These are phyloP conservation scores for Hydractinia symbiolongicarpus DNA, from an alignment of 30 jellyfish, hydroid and myxozoan genomes.

Conservation along the genomic window DNA sequence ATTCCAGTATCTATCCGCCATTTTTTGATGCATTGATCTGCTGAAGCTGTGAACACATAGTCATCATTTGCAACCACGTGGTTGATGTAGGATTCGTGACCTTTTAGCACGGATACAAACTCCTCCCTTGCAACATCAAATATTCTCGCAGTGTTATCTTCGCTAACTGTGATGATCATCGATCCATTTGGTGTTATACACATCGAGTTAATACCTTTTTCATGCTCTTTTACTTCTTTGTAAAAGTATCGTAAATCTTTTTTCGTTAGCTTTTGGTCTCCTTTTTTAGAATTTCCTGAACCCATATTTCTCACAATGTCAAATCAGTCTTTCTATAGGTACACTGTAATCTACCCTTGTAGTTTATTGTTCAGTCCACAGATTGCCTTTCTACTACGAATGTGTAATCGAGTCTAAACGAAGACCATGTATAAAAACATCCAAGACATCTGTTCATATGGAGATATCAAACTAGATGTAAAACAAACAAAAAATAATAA, in stretches of 20 bases:
- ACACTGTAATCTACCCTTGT: no score
- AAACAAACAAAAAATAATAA: no score
- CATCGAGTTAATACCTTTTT: slow-evolving; percentile 74
- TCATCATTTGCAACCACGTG: slow-evolving; percentile 58
- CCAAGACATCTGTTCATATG: no score
- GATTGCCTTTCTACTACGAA: no score
- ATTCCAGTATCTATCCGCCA: slow-evolving; percentile 92
- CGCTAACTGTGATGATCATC: slow-evolving; percentile 59
- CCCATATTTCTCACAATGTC: slow-evolving; percentile 43
- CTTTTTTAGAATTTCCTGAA: slow-evolving; percentile 42
- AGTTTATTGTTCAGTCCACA: no score
- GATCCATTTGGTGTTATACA: slow-evolving; percentile 69
- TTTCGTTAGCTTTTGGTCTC: slow-evolving; percentile 51
- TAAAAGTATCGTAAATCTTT: slow-evolving; percentile 51
- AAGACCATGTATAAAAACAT: no score
- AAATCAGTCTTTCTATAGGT: no score
- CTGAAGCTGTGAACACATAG: slow-evolving; percentile 80
- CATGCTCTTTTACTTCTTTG: slow-evolving; percentile 53
- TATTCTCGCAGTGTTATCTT: slow-evolving; percentile 65
- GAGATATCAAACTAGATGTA: no score
- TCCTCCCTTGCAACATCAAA: slow-evolving; percentile 43
- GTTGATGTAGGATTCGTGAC: slow-evolving; percentile 80
- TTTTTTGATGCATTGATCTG: slow-evolving; percentile 66
- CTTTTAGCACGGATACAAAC: slow-evolving; percentile 59
- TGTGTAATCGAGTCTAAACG: no score